Percentiles rank a stretch among this genome's conserved stretches.
These are phyloP conservation scores for Laothoe populi DNA, from an alignment of 2,888 invertebrate species.

Conservation along the genomic window DNA sequence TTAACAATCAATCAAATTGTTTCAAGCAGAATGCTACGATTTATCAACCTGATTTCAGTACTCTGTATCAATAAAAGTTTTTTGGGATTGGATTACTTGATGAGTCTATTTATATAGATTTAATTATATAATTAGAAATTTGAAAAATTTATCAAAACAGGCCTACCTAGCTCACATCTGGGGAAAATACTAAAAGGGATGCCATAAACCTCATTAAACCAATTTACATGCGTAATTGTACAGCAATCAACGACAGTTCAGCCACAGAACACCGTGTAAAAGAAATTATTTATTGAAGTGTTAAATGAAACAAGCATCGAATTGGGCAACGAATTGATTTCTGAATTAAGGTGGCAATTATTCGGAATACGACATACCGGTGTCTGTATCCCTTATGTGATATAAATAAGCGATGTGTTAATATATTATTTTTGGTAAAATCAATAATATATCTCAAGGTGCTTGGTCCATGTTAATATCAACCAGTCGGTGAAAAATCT, in stretches of 20 bases:
- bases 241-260: slow-evolving; percentile 41
- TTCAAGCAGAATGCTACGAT: too few relatives aligned
- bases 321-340: slow-evolving; percentile 45
- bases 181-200: not conserved
- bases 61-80: too few relatives aligned
- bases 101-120: too few relatives aligned
- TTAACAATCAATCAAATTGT: too few relatives aligned
- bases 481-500: too few relatives aligned
- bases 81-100: too few relatives aligned
- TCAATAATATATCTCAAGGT: slow-evolving; percentile 5
- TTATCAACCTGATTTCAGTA: too few relatives aligned
- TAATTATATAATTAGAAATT: too few relatives aligned
- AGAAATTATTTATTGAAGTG: slow-evolving; percentile 40
- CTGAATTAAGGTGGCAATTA: slow-evolving; percentile 29
- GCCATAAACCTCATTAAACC: slow-evolving; percentile 24
- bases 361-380: not conserved
- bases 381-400: slow-evolving; percentile 13
- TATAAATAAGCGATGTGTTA: slow-evolving; percentile 6
- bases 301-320: slow-evolving; percentile 36
- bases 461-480: too few relatives aligned
- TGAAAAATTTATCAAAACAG: not conserved
- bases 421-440: not conserved
- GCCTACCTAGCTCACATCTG: not conserved
- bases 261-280: slow-evolving; percentile 28
- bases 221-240: slow-evolving; percentile 32